phyloP scores from a whole-genome alignment of 1,140 invertebrate species.

The Paracyclopina nana region DNA sequence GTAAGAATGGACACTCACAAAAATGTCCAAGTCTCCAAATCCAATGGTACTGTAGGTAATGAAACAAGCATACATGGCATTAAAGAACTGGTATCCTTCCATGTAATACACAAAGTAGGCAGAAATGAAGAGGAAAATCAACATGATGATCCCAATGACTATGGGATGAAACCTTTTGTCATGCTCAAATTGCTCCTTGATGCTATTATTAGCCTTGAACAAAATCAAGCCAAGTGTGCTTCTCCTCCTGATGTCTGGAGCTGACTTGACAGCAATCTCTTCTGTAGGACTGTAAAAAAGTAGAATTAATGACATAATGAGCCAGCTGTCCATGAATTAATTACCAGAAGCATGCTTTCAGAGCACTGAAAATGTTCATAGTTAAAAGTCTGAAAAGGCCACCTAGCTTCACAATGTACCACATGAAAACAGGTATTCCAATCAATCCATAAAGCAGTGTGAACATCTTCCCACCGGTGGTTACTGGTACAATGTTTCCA shows the following conservation, averaged over 20 bases:
- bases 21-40: conserved; percentile 39
- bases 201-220: neutral
- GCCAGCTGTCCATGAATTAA: too few relatives aligned
- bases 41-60: conserved; percentile 91
- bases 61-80: conserved; percentile 97
- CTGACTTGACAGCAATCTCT: too few relatives aligned
- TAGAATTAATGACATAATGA: too few relatives aligned
- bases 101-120: conserved; percentile 77
- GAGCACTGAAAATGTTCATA: too few relatives aligned
- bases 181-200: neutral
- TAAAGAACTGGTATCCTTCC: conserved; percentile 93
- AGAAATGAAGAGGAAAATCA: conserved; percentile 33
- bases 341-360: too few relatives aligned
- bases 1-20: neutral
- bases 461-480: conserved; percentile 5
- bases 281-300: too few relatives aligned
- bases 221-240: too few relatives aligned
- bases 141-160: conserved; percentile 8
- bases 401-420: conserved; percentile 11
- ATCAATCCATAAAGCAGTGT: conserved; percentile 1
- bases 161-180: conserved; percentile 8
- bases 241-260: too few relatives aligned
- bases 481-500: conserved; percentile 9
- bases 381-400: neutral
- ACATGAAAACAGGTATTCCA: conserved; percentile 7